Evolutionary conservation across 2,888 invertebrate species (phyloP), one percentile per base, ranked within the genome.

Genomic region (Nomada flava): DNA sequence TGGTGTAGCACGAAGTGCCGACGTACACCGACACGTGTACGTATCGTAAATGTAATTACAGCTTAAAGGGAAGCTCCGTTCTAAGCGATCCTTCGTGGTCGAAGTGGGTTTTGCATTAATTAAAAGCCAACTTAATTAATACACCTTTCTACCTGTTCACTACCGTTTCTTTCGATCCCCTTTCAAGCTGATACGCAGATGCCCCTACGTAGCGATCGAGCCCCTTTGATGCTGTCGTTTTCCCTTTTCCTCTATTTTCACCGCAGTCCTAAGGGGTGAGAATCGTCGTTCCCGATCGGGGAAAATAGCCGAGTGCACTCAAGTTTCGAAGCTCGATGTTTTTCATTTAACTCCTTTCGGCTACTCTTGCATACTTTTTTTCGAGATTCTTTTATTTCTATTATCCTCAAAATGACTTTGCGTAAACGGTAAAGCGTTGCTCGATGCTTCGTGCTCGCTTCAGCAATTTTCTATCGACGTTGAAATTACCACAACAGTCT

Each of bases 1-100:
- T 53, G 80, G 59, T 18, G 62, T 50, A 59, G 63, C 71, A 64
- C 53, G 63, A 86, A 76, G 77, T 82, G 79, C 74, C 60, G 72
- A 77, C 76, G 62, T 82, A 77, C 79, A 83, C 83, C 82, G 80
- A 83, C 87, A 76, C 85, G 84, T 88, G 81, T 15, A 15, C 47
- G 47, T 88, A 86, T 77, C 84, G 83, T 79, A 78, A 84, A 86
- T 86, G 88, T 87, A 87, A 88, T 88, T 88, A 88, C 87, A 76
- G 88, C 81, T 89, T 86, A 88, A 86, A 88, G 88, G 78, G 84
- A 80, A 78, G 82, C 81, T 73, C 71, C 73, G 70, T 82, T 63
- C 88, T 82, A 81, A 82, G 88, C 82, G 86, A 88, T 86, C 79
- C 80, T 79, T 82, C 82, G 88, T 79, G 85, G 86, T 83, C 83